These are phyloP conservation scores for Apomyelois bistriatella DNA, from an alignment of 2,888 invertebrate genomes.

Conservation along the genomic window DNA sequence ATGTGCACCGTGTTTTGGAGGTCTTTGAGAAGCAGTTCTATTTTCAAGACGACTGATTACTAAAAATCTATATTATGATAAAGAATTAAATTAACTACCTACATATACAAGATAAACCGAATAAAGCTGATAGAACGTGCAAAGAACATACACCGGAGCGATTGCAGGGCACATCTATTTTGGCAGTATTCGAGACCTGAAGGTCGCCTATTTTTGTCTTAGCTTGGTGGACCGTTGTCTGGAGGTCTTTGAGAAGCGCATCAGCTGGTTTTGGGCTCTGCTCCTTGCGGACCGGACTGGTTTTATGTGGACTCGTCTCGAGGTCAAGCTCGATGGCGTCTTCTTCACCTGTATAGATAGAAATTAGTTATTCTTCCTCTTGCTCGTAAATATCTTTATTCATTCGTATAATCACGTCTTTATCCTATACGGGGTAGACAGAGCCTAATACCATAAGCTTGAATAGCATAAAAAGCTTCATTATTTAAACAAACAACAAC, in stretches of 20 bases:
- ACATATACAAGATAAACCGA: constrained; percentile 21
- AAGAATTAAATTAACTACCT: background rate
- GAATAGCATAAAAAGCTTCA: too few relatives aligned
- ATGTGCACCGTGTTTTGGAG: too few relatives aligned
- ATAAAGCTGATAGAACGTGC: constrained; percentile 63
- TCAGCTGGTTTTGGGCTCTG: constrained; percentile 58
- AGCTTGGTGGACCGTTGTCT: constrained; percentile 79
- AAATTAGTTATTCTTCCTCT: background rate
- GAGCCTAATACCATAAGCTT: too few relatives aligned
- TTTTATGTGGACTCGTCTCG: constrained; percentile 28
- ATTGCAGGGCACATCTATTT: constrained; percentile 57
- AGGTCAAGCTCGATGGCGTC: constrained; percentile 56
- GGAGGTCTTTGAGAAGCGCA: constrained; percentile 71
- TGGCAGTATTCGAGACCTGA: constrained; percentile 70
- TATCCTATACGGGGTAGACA: too few relatives aligned
- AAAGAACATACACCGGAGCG: constrained; percentile 65
- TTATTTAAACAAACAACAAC: too few relatives aligned
- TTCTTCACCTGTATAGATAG: constrained; percentile 55
- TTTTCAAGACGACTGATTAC: background rate
- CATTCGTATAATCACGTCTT: too few relatives aligned
- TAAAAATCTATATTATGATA: background rate
- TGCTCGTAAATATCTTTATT: too few relatives aligned
- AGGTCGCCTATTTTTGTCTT: constrained; percentile 82
- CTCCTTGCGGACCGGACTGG: constrained; percentile 40
- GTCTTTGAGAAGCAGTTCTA: too few relatives aligned